Evolutionary conservation across 2,113 vertebrate genomes (phyloP), one percentile per base, ranked within the genome.

Genomic region (Sinosuthora webbiana): DNA sequence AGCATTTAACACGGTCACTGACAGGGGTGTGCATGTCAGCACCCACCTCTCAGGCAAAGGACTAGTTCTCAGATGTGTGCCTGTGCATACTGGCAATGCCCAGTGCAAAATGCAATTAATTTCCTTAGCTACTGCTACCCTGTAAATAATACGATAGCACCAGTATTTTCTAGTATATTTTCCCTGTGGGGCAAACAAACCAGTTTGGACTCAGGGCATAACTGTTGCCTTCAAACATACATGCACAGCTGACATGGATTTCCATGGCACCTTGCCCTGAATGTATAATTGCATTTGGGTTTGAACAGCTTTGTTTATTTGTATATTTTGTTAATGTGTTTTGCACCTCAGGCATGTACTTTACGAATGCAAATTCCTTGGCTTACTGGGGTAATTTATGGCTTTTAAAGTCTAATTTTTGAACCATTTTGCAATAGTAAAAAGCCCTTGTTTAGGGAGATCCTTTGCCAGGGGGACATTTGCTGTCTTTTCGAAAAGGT

Each of bases 361-460:
- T 96, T 94, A 96, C 94, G 96, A 89, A 97, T 96, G 92, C 83
- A 96, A 96, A 96, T 96, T 97, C 94, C 86, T 95, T 95, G 90
- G 88, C 93, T 96, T 95, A 71, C 90, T 92, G 80, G 62, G 56
- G 88, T 96, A 94, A 96, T 94, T 95, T 89, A 93, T 0, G 0
- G 83, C 86, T 93, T 95, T 94, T 81, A 94, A 86, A 93, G 80
- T 71, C 80, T 95, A 94, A 94, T 96, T 95, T 95, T 63, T 82
- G 56, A 71, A 69, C 37, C 52, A 33, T 92, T 96, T 94, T 96
- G 90, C 64, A 83, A 89, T 22, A 68, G 79, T 68, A 79, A 90
- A 87, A 90, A 67, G 64, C 15, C 5, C 37, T n/a, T 17, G 24
- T 92, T 95, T 67, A 52, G 6, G 12, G 77, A 78, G 62, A 77